Base-by-base conservation (phyloP, 1,140 invertebrate species). In the Drosophila nikananu region DNA sequence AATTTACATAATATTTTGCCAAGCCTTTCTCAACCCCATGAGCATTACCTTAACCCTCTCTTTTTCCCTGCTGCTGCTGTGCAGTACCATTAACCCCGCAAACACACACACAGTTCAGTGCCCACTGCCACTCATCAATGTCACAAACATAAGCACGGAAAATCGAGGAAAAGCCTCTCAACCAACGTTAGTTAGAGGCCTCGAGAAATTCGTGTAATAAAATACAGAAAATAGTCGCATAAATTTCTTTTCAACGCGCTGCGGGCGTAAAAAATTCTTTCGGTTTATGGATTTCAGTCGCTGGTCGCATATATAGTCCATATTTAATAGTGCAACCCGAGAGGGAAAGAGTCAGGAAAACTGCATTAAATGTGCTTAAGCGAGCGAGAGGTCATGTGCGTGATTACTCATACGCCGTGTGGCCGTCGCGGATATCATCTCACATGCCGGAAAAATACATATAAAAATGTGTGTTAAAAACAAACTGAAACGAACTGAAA, bases 371-470 rank as follows among this genome's bases (percentile, higher is more conserved):
- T 81, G 52, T 81, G 77, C 63, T 75, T 78, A 75, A 63, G 77
- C 74, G 66, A 52, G 80, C 66, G 60, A 86, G 73, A 86, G 86
- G 86, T 90, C 86, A 84, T 82, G 73, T 87, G 83, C 68, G 67
- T 87, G 81, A 89, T 89, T 89, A 86, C 86, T 90, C 75, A 81
- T 89, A 90, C 79, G 82, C 64, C 66, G 71, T 64, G 65, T 80
- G 54, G 61, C 51, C 41, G 41, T 64, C 58, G 35, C 41, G 68
- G 65, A 71, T 55, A 73, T 73, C 52, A 73, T 71, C 51, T 46
- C 30, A 7, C 42, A 49, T 51, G 64, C 66, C 63, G 58, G 63
- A 63, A 66, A 66, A 63, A 48, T 42, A 65, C 6, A 8, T 35
- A 49, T 13, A 12, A 5, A 17, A 17, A 8, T 49, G 25, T 17